Conservation (phyloP, 2,888 invertebrate genomes). For the Hypsopygia costalis region DNA sequence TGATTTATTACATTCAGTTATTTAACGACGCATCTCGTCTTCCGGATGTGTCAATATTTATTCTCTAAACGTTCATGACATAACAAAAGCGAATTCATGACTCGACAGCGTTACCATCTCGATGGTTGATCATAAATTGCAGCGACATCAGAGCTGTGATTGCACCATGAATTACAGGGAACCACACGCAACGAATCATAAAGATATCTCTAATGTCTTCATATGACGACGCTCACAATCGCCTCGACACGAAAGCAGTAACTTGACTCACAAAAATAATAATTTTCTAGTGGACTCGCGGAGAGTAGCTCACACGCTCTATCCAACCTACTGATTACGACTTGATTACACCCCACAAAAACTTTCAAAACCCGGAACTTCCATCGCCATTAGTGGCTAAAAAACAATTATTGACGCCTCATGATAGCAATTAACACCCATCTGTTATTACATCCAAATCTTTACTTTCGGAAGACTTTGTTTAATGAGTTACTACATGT, state of each 20-base stretch:
- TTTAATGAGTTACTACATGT: slow-evolving; percentile 50
- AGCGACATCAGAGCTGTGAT: slow-evolving; percentile 54
- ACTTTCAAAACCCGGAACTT: slow-evolving; percentile 75
- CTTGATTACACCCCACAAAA: slow-evolving; percentile 77
- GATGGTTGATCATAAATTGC: slow-evolving; percentile 54
- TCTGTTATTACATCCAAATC: slow-evolving; percentile 70
- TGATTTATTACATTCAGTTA: slow-evolving; percentile 43
- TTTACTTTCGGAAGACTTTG: slow-evolving; percentile 61
- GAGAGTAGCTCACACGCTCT: slow-evolving; percentile 70
- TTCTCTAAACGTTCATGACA: slow-evolving; percentile 21
- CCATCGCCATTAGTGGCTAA: slow-evolving; percentile 66
- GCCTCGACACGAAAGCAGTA: slow-evolving; percentile 49
- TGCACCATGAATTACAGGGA: slow-evolving; percentile 57
- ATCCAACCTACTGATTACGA: slow-evolving; percentile 69
- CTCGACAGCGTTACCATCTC: slow-evolving; percentile 38
- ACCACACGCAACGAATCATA: slow-evolving; percentile 68
- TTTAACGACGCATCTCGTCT: slow-evolving; percentile 32
- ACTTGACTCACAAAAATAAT: slow-evolving; percentile 59
- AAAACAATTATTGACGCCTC: slow-evolving; percentile 76
- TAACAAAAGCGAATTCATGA: slow-evolving; percentile 40
- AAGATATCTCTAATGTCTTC: slow-evolving; percentile 72
- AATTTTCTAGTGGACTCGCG: slow-evolving; percentile 56
- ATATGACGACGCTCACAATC: slow-evolving; percentile 52
- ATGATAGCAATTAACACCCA: slow-evolving; percentile 78
- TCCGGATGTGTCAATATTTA: slow-evolving; percentile 19